Evolutionary conservation across 1,140 invertebrate genomes (phyloP), one percentile per base, ranked within the genome.

Genomic region (Calycopis cecrops): DNA sequence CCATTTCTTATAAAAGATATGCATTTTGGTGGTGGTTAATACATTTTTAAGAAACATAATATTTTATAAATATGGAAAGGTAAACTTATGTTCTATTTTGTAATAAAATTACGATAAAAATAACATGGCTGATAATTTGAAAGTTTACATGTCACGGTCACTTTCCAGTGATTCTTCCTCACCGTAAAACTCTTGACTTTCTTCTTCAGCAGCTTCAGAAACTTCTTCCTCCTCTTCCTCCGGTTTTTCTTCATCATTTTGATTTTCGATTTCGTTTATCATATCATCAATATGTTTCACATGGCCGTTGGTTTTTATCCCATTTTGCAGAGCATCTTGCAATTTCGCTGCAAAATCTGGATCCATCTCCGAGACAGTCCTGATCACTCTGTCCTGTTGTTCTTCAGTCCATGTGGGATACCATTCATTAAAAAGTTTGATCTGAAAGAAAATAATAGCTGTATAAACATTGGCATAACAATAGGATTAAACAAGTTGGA

Each of bases 401-500:
- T 92, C 91, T 44, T 92, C 89, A 40, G 90, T 90, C 96, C 96
- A 97, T 65, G 91, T 92, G 52, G 91, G 89, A 71, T 92, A 94
- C 96, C 96, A 97, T 84, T 96, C 93, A 70, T 91, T 90, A 72
- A 97, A 97, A 9, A 97, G 79, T 85, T 97, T 97, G 48, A 92
- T 90, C 92, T 92, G 66, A 10, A 84, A 28, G n/a, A 85, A 64
- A 65, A 34, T 52, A 18, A 52, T 9, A 18, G 9, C 12, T 37
- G 18, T n/a, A 9, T n/a, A n/a, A n/a, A n/a, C n/a, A n/a, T n/a
- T n/a, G n/a, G n/a, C n/a, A n/a, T n/a, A n/a, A n/a, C n/a, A n/a
- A n/a, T n/a, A n/a, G n/a, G n/a, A n/a, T n/a, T n/a, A n/a, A n/a
- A n/a, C n/a, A n/a, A n/a, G n/a, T n/a, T n/a, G n/a, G n/a, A n/a